phyloP scores from a whole-genome alignment of 2,888 invertebrate genomes.

The Himalopsyche kuldschensis region DNA sequence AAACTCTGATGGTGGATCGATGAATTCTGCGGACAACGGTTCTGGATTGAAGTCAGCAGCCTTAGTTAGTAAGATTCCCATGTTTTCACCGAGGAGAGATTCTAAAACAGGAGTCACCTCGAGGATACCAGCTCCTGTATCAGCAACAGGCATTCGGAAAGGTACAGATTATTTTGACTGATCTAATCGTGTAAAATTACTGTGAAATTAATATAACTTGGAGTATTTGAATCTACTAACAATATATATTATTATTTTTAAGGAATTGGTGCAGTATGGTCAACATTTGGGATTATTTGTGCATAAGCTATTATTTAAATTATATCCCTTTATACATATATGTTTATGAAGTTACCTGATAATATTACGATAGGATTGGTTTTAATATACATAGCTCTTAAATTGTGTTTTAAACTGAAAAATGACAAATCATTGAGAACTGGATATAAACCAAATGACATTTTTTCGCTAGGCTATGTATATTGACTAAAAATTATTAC shows the following conservation, averaged over 20 bases:
- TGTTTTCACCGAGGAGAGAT: slow-evolving; percentile 38
- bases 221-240: neutral
- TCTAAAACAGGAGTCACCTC: slow-evolving; percentile 32
- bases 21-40: slow-evolving; percentile 5
- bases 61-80: slow-evolving; percentile 38
- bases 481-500: neutral
- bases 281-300: neutral
- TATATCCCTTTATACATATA: neutral
- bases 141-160: slow-evolving; percentile 28
- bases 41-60: slow-evolving; percentile 35
- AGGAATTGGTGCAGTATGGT: neutral
- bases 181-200: neutral
- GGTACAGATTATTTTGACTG: slow-evolving; percentile 34
- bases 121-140: slow-evolving; percentile 38
- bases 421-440: neutral
- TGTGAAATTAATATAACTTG: neutral
- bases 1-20: neutral
- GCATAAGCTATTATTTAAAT: neutral
- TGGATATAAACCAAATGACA: neutral
- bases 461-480: neutral
- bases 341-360: neutral
- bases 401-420: neutral
- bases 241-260: too few relatives aligned
- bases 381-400: neutral
- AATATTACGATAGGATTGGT: neutral